Percentiles rank a stretch among this genome's conserved stretches.
phyloP scores from a whole-genome alignment of 2,888 invertebrate species.

The Agonum fuliginosum region DNA sequence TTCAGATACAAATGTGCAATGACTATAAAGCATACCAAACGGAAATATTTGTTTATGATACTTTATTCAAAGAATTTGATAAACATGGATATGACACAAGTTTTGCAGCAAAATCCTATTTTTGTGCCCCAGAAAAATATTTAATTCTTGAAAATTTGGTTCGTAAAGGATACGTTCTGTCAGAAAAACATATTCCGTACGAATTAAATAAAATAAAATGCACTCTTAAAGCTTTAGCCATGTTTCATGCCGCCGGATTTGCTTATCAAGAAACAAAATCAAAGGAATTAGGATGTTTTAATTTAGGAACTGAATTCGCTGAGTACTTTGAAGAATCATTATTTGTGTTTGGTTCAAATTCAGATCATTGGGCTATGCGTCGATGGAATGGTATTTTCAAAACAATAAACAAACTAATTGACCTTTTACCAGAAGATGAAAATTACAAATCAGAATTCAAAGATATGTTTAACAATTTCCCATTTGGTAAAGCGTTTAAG shows the following conservation, averaged over 20 bases:
- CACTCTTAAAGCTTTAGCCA: slow-evolving; percentile 73
- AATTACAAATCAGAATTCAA: background rate
- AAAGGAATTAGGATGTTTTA: slow-evolving; percentile 48
- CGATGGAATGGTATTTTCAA: slow-evolving; percentile 1
- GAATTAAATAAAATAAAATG: slow-evolving; percentile 73
- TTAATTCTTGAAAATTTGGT: slow-evolving; percentile 67
- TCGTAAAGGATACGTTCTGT: slow-evolving; percentile 62
- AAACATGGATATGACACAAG: slow-evolving; percentile 63
- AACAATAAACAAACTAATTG: background rate
- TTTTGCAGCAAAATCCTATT: slow-evolving; percentile 66
- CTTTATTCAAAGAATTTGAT: slow-evolving; percentile 63
- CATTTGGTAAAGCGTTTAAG: slow-evolving; percentile 12
- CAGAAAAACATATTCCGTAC: slow-evolving; percentile 69
- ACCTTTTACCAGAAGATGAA: slow-evolving; percentile 3
- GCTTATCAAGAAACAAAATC: slow-evolving; percentile 72
- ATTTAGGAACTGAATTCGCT: background rate
- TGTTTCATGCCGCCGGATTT: slow-evolving; percentile 74
- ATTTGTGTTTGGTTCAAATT: background rate
- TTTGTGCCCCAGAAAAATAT: slow-evolving; percentile 64
- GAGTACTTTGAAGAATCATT: slow-evolving; percentile 1
- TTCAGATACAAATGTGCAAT: background rate
- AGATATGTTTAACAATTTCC: background rate
- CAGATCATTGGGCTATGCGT: background rate
- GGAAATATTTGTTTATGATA: slow-evolving; percentile 67
- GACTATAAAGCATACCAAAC: slow-evolving; percentile 65